These are phyloP conservation scores for Clarias gariepinus DNA, from an alignment of 2,113 vertebrate genomes.

Conservation along the genomic window DNA sequence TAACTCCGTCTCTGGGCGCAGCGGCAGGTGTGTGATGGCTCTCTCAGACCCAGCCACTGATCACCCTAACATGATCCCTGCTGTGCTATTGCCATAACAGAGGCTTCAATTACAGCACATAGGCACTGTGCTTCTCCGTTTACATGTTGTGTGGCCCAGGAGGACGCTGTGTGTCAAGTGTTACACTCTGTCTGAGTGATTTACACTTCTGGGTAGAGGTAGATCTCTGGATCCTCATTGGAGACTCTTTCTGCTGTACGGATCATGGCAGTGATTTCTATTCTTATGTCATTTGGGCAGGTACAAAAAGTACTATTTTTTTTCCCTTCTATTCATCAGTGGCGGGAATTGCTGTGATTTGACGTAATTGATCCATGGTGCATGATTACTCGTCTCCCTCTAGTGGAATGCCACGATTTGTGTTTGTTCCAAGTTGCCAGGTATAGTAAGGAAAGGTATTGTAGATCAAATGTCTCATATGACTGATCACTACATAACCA, in stretches of 20 bases:
- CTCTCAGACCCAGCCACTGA: conserved; percentile 27
- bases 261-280: not conserved
- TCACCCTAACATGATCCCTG: conserved; percentile 38
- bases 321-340: not conserved
- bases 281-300: not conserved
- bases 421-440: conserved; percentile 1
- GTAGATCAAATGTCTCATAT: not conserved
- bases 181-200: conserved; percentile 33
- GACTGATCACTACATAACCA: not conserved
- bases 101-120: conserved; percentile 45
- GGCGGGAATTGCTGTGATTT: conserved; percentile 2
- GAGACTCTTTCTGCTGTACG: conserved; percentile 28
- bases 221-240: conserved; percentile 19
- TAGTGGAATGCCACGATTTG: conserved; percentile 61
- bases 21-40: conserved; percentile 49
- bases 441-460: not conserved
- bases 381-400: conserved; percentile 57
- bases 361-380: not conserved
- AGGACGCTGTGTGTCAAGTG: conserved; percentile 43
- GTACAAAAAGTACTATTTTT: not conserved
- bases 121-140: conserved; percentile 37
- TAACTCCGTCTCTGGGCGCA: conserved; percentile 18
- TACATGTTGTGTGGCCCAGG: conserved; percentile 46
- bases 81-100: conserved; percentile 44
- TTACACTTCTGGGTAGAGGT: conserved; percentile 41